Evolutionary conservation across 2,888 invertebrate species (phyloP), one percentile per base, ranked within the genome.

Genomic region (Nematopogon swammerdamellus): DNA sequence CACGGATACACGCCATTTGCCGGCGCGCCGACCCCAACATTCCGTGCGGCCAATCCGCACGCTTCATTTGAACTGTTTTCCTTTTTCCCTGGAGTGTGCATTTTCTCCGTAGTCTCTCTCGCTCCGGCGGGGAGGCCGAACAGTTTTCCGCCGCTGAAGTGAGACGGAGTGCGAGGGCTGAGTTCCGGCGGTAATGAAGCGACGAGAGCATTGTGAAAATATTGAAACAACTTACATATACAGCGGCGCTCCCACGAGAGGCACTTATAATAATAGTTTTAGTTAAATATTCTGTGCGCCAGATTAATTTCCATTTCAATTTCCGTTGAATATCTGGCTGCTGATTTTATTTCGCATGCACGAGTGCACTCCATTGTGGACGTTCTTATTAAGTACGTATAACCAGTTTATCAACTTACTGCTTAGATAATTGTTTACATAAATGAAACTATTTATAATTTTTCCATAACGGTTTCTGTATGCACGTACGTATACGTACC

Each of bases 1-100:
- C 16, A 17, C 48, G 43, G 43, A 16, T 50, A 49, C 49, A 48
- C 36, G 48, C 48, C 64, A 61, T 61, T 61, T 63, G 61, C 58
- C 56, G 54, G 59, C 54, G 53, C 55, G 51, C 52, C 51, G 54
- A 46, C 30, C 50, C 55, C 63, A 60, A 65, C 63, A 36, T 36
- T 36, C 63, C 60, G 18, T 14, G 63, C 61, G 60, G 59, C 77
- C 76, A 77, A 77, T 77, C 75, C 69, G 70, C 55, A 68, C 73
- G 76, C 76, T 73, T 70, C 73, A 75, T 74, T 75, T 73, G 72
- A 60, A 67, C 66, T 69, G 70, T 69, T 70, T 70, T 73, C 71
- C 69, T 72, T 75, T 74, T 75, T 70, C 75, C 72, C 65, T 72
- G 70, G 70, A 68, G 70, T 69, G 68, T 73, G 72, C 70, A 72